These are phyloP conservation scores for Hemiprocne comata DNA, from an alignment of 2,113 vertebrate species.

Conservation along the genomic window DNA sequence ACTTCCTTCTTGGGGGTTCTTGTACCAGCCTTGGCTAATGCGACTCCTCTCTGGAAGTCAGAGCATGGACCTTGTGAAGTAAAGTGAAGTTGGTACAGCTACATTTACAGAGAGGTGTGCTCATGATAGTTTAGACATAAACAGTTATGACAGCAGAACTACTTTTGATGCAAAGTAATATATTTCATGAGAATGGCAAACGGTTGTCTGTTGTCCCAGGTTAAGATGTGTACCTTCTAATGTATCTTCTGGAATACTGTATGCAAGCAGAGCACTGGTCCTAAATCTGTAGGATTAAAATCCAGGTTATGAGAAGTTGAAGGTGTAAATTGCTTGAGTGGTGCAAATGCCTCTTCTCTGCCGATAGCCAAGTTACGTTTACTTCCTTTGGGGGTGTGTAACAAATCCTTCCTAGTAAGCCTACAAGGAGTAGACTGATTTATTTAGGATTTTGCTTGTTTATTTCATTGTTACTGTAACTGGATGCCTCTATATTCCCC, in stretches of 20 bases:
- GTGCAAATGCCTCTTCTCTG: neutral
- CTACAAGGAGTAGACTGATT: neutral
- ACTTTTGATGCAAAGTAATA: neutral
- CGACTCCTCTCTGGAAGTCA: neutral
- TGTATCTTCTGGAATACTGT: neutral
- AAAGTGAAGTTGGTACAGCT: neutral
- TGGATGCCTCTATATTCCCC: neutral
- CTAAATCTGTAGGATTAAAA: neutral
- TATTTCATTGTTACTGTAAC: neutral
- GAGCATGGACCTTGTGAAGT: neutral
- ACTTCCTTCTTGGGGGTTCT: neutral
- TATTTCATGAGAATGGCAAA: neutral
- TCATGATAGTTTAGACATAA: neutral
- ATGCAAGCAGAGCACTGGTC: neutral
- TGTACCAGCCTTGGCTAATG: neutral
- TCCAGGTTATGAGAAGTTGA: neutral
- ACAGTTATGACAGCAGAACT: neutral
- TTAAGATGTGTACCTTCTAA: neutral
- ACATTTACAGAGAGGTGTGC: neutral
- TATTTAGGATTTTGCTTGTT: neutral
- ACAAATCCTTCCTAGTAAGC: neutral
- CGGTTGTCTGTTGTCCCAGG: neutral
- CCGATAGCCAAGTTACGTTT: neutral
- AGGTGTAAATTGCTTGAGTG: neutral
- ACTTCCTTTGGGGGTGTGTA: neutral